A percentile compares a stretch with the other conserved stretches of the same genome.
These are phyloP conservation scores for Prosopocoilus inquinatus DNA, from an alignment of 2,888 invertebrate species.

Conservation along the genomic window DNA sequence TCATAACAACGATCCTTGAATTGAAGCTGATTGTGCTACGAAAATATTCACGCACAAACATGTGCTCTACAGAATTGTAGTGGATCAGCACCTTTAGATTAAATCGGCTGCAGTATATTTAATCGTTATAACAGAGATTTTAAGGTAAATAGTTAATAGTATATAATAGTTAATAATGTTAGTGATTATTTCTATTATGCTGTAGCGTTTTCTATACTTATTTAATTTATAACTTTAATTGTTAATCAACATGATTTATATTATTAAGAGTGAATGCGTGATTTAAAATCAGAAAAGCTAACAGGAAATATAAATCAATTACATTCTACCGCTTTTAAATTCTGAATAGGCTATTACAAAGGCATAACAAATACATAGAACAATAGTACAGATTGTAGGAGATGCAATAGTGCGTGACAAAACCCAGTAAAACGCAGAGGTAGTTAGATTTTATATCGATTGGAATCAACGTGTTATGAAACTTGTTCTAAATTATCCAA, in stretches of 20 bases:
- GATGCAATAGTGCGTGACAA: constrained; percentile 4
- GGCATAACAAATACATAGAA: neutral
- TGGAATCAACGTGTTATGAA: constrained; percentile 2
- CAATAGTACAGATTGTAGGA: neutral
- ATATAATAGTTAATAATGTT: no score
- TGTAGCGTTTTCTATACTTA: no score
- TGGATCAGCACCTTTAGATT: no score
- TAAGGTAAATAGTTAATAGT: no score
- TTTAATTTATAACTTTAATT: no score
- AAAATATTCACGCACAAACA: no score
- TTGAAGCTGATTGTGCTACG: no score
- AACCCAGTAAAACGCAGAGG: constrained; percentile 1
- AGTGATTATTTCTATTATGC: no score
- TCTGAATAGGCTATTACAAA: constrained; percentile 1
- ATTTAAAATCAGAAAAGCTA: neutral
- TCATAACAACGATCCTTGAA: no score
- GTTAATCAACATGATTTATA: neutral
- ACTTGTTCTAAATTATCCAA: neutral
- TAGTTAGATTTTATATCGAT: neutral
- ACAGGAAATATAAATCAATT: constrained; percentile 1
- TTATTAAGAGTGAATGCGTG: neutral
- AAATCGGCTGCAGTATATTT: no score
- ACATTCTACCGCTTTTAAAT: neutral
- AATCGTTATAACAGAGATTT: no score
- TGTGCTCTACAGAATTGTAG: no score